These are phyloP conservation scores for Mormoops blainvillei DNA, from an alignment of 2,113 vertebrate species.

Conservation along the genomic window DNA sequence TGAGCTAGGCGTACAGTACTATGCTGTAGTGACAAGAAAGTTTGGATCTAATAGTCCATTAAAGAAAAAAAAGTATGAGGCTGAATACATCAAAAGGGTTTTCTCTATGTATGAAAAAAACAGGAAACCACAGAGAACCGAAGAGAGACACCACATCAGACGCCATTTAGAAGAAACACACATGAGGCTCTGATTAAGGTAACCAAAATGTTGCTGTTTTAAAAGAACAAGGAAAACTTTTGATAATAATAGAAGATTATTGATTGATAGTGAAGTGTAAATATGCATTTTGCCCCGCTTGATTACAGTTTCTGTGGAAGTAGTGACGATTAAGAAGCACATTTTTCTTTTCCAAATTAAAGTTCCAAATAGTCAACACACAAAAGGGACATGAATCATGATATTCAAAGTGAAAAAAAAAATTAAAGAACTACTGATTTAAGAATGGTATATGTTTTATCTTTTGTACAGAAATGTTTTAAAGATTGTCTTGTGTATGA, in stretches of 20 bases:
- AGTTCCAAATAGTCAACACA: slow-evolving; percentile 8
- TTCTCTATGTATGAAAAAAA: slow-evolving; percentile 78
- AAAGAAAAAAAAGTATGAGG: slow-evolving; percentile 62
- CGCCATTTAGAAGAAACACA: slow-evolving; percentile 76
- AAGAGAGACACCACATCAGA: slow-evolving; percentile 81
- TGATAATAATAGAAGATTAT: slow-evolving; percentile 11
- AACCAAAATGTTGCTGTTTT: slow-evolving; percentile 62
- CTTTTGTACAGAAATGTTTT: background rate
- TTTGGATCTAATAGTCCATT: slow-evolving; percentile 44
- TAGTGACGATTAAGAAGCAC: background rate
- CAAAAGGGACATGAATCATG: background rate
- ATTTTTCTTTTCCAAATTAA: slow-evolving; percentile 31
- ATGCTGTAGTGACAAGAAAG: background rate
- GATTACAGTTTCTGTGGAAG: background rate
- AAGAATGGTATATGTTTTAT: background rate
- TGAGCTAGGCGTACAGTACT: background rate
- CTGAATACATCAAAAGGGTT: slow-evolving; percentile 70
- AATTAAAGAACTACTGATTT: background rate
- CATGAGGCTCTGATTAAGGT: slow-evolving; percentile 74
- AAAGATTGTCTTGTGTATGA: background rate
- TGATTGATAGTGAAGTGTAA: background rate
- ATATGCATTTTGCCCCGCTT: background rate
- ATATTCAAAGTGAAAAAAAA: background rate
- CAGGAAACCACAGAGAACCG: slow-evolving; percentile 84
- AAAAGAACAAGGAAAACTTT: slow-evolving; percentile 56